Evolutionary conservation across 35 echinoderm and acorn worm genomes (phyloP), one percentile per base, ranked within the genome.

Genomic region (Lytechinus variegatus): DNA sequence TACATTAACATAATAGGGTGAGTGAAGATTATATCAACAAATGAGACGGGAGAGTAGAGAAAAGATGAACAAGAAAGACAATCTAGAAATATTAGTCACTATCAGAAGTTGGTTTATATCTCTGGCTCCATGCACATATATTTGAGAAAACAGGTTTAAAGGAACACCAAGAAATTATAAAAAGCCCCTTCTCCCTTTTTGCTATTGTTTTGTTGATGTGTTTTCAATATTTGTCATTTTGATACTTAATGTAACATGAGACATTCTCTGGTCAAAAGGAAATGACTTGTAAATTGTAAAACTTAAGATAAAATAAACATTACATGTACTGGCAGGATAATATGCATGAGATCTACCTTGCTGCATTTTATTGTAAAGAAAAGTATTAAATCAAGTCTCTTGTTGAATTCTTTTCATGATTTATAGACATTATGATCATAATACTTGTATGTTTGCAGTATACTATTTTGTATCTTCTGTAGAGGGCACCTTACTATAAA

Each of bases 101-200:
- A 52, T 33, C 28, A 90, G 88, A 90, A 44, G 88, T 52, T 44
- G 88, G 52, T 52, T 44, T 90, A 52, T 90, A 21, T 90, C 88
- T 90, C 88, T 54, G 52, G 88, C 88, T 90, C 88, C 88, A 90
- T 90, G 88, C 88, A 90, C 88, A 90, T 90, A 90, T 52, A 12
- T 9, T 58, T 52, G 88, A 90, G 8, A 89, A 90, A 90, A 90
- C 9, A 52, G 66, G 66, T 79, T 79, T 79, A 79, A 79, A 79
- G 66, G 66, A 79, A 79, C 66, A n/a, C 66, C 66, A 79, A 79
- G 66, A 79, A 79, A 79, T 79, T 79, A 24, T 79, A 24, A 7
- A 79, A 5, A 79, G 16, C 5, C 16, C 66, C 8, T 44, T 44
- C 33, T 44, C 6, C 7, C 21, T 79, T n/a, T 79, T 16, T 24